phyloP scores from a whole-genome alignment of 2,113 vertebrate genomes.

The Rhombomys opimus region DNA sequence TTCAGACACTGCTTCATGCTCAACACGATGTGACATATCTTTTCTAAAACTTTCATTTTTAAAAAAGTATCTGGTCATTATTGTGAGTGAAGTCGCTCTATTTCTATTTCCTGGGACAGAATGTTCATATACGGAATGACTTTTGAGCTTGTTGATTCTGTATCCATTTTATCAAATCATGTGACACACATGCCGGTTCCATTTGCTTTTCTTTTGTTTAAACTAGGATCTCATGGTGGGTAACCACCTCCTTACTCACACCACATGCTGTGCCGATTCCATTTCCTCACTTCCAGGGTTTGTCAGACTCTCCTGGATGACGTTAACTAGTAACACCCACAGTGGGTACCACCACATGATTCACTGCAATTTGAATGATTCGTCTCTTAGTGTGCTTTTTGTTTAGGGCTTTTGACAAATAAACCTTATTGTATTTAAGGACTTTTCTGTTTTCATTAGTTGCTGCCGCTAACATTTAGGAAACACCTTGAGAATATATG shows the following conservation, averaged over 20 bases:
- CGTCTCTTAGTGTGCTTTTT: not conserved
- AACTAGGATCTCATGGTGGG: not conserved
- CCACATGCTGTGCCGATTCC: not conserved
- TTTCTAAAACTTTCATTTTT: constrained; percentile 1
- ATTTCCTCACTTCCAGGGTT: not conserved
- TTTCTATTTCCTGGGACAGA: not conserved
- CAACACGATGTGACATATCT: not conserved
- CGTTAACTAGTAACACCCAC: not conserved
- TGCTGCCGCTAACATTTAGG: not conserved
- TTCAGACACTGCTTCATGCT: not conserved
- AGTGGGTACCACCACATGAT: not conserved
- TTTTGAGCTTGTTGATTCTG: not conserved
- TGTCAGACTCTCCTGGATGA: not conserved
- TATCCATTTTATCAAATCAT: not conserved
- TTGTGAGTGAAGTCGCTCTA: not conserved
- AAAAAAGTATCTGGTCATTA: not conserved
- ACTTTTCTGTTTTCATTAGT: not conserved
- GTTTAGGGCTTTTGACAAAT: not conserved
- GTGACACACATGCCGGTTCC: not conserved
- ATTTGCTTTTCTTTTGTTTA: not conserved
- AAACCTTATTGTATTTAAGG: not conserved
- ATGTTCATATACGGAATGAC: not conserved
- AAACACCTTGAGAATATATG: not conserved
- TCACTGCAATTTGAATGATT: not conserved
- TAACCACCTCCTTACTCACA: not conserved